Base-by-base conservation (phyloP, 2,113 vertebrate species). In the Gadus macrocephalus region DNA sequence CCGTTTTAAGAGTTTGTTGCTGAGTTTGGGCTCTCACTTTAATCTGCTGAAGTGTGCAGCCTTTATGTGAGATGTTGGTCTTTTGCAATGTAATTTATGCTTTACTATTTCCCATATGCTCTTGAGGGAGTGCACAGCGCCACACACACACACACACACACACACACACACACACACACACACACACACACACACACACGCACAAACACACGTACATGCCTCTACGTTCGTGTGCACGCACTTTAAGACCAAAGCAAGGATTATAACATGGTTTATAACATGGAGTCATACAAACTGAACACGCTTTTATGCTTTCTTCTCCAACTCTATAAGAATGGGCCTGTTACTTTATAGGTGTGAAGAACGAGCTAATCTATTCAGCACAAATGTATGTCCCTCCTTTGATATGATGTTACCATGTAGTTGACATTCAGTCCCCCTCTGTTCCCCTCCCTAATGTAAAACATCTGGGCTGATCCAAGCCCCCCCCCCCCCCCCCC, bases 371-470 rank as follows among this genome's bases (percentile, higher is more conserved):
- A 49, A 49, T 49, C 42, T 9, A 11, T 49, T 49, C 42, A 49
- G 9, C 12, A 49, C 42, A 12, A n/a, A n/a, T 9, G 1, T 9
- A 49, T 49, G 8, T 49, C 42, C 42, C 42, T 49, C 42, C 42
- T 9, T 49, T 9, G 42, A 49, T 11, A 59, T 59, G 76, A 38
- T 79, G 72, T 62, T 74, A 62, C 59, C 27, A 42, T 76, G 64
- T 66, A 78, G 81, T 31, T 83, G 78, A 79, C 86, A 84, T 77
- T 64, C 70, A 78, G 81, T 73, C 71, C 81, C 67, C 70, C 66
- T 38, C 20, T 68, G 63, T 74, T 74, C 78, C 81, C 69, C 73
- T 77, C 80, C 78, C 53, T 86, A 86, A 89, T 90, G 81, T 75
- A 81, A 86, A 87, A 79, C 87, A 90, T 73, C 86, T 87, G 83